Conservation (phyloP, 2,888 invertebrate genomes). For the Leptodirus hochenwartii region DNA sequence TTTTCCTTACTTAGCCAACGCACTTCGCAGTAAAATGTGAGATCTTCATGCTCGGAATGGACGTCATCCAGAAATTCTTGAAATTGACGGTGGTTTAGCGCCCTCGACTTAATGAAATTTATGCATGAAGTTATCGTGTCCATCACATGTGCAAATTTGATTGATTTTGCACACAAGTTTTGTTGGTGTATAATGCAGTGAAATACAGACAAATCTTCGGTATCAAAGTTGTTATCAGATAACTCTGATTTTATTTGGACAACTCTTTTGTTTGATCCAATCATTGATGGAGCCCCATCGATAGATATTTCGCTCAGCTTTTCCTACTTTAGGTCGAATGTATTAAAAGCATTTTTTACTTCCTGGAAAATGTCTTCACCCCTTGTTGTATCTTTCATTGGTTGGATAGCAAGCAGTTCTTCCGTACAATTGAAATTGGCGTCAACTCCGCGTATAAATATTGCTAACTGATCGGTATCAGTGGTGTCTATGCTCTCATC, state of each 20-base stretch:
- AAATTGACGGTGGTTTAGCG: slow-evolving; percentile 15
- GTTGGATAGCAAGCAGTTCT: slow-evolving; percentile 8
- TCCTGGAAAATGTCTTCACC: slow-evolving; percentile 11
- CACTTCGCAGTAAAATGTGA: slow-evolving; percentile 12
- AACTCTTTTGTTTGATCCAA: slow-evolving; percentile 11
- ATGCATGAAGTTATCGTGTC: slow-evolving; percentile 11
- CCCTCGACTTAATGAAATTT: slow-evolving; percentile 14
- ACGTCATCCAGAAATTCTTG: slow-evolving; percentile 11
- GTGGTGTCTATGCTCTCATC: slow-evolving; percentile 13
- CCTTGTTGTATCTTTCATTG: slow-evolving; percentile 9
- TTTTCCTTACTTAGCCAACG: slow-evolving; percentile 11
- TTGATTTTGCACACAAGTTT: slow-evolving; percentile 13
- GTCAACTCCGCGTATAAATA: slow-evolving; percentile 12
- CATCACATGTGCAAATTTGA: slow-evolving; percentile 11
- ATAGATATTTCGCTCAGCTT: slow-evolving; percentile 11
- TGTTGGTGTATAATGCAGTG: slow-evolving; percentile 16
- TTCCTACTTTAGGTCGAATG: slow-evolving; percentile 9
- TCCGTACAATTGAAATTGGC: slow-evolving; percentile 9
- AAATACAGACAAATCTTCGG: slow-evolving; percentile 10
- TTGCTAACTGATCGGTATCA: slow-evolving; percentile 9
- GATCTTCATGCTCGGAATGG: slow-evolving; percentile 12
- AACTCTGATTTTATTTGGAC: slow-evolving; percentile 9
- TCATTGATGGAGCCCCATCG: slow-evolving; percentile 12
- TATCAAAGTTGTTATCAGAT: slow-evolving; percentile 10
- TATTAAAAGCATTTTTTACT: slow-evolving; percentile 9